A percentile compares a stretch with the other conserved stretches of the same genome.
These are phyloP conservation scores for Tetheella fluctuosa DNA, from an alignment of 2,888 invertebrate genomes.

Conservation along the genomic window DNA sequence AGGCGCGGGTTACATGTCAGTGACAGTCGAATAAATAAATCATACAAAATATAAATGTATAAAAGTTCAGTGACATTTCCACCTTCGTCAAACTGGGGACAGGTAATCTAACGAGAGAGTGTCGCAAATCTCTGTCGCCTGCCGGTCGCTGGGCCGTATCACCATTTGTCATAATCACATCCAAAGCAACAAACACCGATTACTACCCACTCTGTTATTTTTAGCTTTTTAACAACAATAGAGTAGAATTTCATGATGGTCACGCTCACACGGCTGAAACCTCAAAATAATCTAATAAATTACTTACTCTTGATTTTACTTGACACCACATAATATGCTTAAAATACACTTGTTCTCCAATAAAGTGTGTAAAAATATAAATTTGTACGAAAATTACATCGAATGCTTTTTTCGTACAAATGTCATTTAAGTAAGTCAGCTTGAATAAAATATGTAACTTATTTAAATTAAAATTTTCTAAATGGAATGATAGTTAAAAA, in stretches of 20 bases:
- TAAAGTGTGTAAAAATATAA: no score
- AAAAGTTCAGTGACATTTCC: constrained; percentile 7
- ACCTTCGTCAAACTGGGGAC: constrained; percentile 4
- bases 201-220: constrained; percentile 6
- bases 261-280: background rate
- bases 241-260: background rate
- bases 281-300: no score
- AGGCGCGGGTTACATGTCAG: background rate
- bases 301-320: background rate
- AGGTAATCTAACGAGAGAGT: constrained; percentile 6
- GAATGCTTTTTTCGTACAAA: no score
- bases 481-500: no score
- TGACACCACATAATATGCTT: no score
- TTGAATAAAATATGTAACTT: no score
- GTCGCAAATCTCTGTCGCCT: constrained; percentile 9
- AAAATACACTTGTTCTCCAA: no score
- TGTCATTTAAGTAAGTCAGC: no score
- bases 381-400: no score
- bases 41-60: background rate
- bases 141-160: constrained; percentile 2
- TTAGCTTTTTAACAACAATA: background rate
- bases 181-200: background rate
- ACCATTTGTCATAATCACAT: background rate
- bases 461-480: no score
- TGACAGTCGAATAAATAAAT: constrained; percentile 5